Conservation (phyloP, 2,113 vertebrate genomes). For the Mus pahari region DNA sequence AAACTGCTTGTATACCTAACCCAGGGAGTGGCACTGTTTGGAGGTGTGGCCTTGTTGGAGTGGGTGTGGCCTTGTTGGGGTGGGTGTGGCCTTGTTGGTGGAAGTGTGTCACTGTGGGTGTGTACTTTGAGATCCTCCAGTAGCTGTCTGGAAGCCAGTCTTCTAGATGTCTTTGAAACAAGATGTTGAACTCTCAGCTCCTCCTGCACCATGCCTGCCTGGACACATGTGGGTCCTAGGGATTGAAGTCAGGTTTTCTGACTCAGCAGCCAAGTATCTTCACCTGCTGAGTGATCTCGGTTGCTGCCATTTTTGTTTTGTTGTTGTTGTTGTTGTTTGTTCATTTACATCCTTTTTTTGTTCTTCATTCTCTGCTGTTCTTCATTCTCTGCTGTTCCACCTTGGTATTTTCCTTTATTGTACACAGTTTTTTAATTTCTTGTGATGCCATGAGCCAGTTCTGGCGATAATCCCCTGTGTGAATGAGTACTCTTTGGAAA, state of each 20-base stretch:
- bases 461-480: neutral
- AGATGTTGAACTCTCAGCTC: too few relatives aligned
- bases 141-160: too few relatives aligned
- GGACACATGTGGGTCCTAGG: neutral
- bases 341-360: neutral
- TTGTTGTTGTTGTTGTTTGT: neutral
- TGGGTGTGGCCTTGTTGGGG: too few relatives aligned
- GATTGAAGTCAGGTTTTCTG: neutral
- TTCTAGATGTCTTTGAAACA: too few relatives aligned
- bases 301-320: neutral
- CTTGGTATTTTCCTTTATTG: neutral
- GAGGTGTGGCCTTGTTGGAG: too few relatives aligned
- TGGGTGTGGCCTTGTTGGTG: too few relatives aligned
- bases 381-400: neutral
- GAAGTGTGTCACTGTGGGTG: too few relatives aligned
- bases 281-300: neutral
- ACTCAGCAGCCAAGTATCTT: neutral
- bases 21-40: too few relatives aligned
- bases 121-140: too few relatives aligned
- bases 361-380: too few relatives aligned
- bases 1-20: too few relatives aligned
- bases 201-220: too few relatives aligned
- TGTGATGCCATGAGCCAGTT: neutral
- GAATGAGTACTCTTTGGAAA: neutral
- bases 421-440: neutral